Base-by-base conservation (phyloP, 1,140 invertebrate species). In the Nebria ingens region DNA sequence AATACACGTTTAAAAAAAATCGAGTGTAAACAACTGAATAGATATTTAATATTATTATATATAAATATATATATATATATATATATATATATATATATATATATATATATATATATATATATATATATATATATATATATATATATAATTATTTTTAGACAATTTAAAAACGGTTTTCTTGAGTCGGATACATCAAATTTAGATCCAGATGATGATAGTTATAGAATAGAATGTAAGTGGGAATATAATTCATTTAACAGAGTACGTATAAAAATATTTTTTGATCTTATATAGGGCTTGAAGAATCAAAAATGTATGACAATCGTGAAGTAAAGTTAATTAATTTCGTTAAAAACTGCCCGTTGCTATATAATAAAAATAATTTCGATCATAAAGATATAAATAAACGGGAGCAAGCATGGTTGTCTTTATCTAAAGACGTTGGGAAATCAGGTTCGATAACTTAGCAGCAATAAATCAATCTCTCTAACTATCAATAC, bases 311-410 rank as follows among this genome's bases (percentile, higher is more conserved):
- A 45, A 45, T 4, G 3, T 45, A 45, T 17, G 40, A 45, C 17
- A 45, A 17, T 17, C 9, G 17, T 13, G 19, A 23, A 38, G 15
- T 55, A 20, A 38, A 55, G 22, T 51, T 50, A 34, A 53, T 53
- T 9, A 6, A 19, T 15, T 38, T 45, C 17, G 40, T 59, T 52
- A 52, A 56, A 51, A 34, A 11, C 13, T 21, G 23, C 19, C 55
- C 58, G 15, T 45, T 59, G 22, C 49, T 60, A 19, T 61, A 58
- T 19, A 51, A 61, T 19, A 51, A 54, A 21, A 58, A 54, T 38
- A 53, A 61, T 51, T 45, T 25, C 1, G 52, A 58, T 19, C 52
- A 40, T 19, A 56, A 55, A 15, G 51, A 55, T 45, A 50, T 50
- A 2, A 38, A 52, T 22, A 51, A 52, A 21, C 58, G 59, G 54